Evolutionary conservation across 2,888 invertebrate genomes (phyloP), one percentile per base, ranked within the genome.

Genomic region (Cryptus viduatorius): DNA sequence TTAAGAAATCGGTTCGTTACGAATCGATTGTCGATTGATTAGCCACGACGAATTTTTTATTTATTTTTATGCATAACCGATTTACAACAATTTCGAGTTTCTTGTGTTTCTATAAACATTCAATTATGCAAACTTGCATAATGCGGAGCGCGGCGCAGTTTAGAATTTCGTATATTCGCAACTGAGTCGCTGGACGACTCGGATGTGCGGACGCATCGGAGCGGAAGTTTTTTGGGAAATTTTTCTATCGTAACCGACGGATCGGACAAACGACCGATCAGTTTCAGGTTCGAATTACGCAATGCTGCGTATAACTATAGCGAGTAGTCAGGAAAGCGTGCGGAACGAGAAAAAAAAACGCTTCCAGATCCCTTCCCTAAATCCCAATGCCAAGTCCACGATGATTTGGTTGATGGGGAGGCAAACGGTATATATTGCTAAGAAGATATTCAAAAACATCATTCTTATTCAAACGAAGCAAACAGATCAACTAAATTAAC

Each of bases 361-460:
- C 19, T 16, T 37, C 37, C 37, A 37, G 53, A 71, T 71, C 56
- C 53, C 71, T 56, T 53, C 44, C 44, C 53, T 14, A 19, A 56
- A 12, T 1, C 10, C 10, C 53, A 56, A 42, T 71, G 37, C 24
- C 37, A 53, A 71, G 42, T 8, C 42, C 24, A 24, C 14, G 53
- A 10, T 37, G 7, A 2, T 42, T 42, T 5, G 5, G 8, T 3
- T 56, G 19, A 56, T 19, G 56, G 56, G 53, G 56, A 16, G 53
- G 56, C 14, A 42, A 19, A 56, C 42, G 56, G 42, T 71, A 56
- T 56, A 71, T 71, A 56, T 42, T 42, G 56, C 56, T 3, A 37
- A 12, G 24, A 29, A 4, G 19, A 56, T 7, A 7, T 7, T 71
- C 16, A 24, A 56, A 19, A 24, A 24, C 19, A 5, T 56, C 56